Conservation (phyloP, 1,140 invertebrate genomes). For the Panulirus ornatus region DNA sequence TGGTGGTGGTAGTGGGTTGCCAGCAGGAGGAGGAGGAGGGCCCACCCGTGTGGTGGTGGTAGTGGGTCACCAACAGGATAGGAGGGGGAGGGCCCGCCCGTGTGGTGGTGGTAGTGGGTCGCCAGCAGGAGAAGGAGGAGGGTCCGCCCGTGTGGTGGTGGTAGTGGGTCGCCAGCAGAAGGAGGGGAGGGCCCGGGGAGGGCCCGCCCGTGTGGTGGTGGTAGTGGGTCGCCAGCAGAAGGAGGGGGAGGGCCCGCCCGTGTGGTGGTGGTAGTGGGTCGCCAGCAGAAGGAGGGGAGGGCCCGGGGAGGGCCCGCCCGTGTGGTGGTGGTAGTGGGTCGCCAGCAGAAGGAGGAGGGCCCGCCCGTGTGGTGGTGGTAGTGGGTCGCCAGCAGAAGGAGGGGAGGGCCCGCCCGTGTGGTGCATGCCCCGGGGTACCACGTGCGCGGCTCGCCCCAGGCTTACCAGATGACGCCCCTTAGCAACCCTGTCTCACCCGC, state of each 20-base stretch:
- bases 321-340: neutral
- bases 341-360: neutral
- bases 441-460: slow-evolving; percentile 35
- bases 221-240: neutral
- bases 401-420: neutral
- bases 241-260: neutral
- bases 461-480: slow-evolving; percentile 42
- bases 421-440: neutral
- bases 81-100: neutral
- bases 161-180: neutral
- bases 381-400: slow-evolving; percentile 10
- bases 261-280: neutral
- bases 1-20: neutral
- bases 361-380: neutral
- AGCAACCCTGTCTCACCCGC: neutral
- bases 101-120: neutral
- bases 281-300: neutral
- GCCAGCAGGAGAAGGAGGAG: slow-evolving; percentile 1
- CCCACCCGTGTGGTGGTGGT: neutral
- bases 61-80: neutral
- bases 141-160: neutral
- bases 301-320: neutral
- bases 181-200: neutral
- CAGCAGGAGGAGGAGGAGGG: no score
- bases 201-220: neutral